These are phyloP conservation scores for Spinus pinus DNA, from an alignment of 2,797 vertebrate genomes.

Conservation along the genomic window DNA sequence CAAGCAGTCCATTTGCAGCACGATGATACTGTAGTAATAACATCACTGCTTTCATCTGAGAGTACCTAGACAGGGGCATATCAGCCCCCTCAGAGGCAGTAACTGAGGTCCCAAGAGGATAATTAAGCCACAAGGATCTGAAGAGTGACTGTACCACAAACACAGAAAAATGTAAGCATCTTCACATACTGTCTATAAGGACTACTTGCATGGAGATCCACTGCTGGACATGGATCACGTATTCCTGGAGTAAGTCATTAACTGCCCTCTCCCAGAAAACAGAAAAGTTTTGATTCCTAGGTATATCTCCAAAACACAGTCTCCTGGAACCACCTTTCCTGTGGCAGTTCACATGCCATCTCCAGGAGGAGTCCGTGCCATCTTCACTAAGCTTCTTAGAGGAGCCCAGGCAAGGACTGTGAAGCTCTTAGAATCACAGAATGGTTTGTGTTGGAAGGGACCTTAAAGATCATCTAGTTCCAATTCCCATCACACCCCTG, in stretches of 20 bases:
- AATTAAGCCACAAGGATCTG: neutral
- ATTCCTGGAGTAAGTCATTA: neutral
- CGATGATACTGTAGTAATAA: neutral
- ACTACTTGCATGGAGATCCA: neutral
- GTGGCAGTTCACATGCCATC: neutral
- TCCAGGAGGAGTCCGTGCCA: fast-evolving
- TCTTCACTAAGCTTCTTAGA: neutral
- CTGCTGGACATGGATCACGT: neutral
- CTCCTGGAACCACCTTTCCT: neutral
- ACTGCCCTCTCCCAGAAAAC: neutral
- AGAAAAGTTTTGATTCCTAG: neutral
- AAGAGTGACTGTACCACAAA: neutral
- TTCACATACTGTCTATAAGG: neutral
- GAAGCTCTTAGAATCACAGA: neutral
- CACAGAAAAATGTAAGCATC: neutral
- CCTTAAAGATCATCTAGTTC: neutral
- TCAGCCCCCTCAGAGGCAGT: neutral
- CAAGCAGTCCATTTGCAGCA: neutral
- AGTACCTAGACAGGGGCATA: neutral
- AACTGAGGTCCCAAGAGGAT: neutral
- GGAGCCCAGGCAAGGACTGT: neutral
- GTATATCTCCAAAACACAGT: neutral
- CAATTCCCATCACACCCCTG: neutral
- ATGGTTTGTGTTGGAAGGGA: neutral
- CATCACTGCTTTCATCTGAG: neutral